Evolutionary conservation across 2,797 vertebrate genomes (phyloP).

Genomic region (Notolepis coatsorum): DNA sequence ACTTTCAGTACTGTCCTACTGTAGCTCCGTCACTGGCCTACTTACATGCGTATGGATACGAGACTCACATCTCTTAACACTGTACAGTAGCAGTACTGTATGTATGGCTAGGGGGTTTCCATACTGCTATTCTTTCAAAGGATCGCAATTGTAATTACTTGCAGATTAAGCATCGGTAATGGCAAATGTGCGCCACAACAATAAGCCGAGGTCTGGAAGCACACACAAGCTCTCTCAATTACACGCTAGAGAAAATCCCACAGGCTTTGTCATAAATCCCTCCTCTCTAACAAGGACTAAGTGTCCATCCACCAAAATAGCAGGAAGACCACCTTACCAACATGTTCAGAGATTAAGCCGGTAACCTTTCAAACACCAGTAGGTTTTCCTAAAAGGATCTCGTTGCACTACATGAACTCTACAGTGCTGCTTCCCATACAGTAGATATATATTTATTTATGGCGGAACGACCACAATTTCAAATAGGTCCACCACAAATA

Average conservation of each 20-base stretch:
- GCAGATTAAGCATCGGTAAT: slow-evolving; percentile 45
- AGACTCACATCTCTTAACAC: too few species aligned
- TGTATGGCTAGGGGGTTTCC: too few species aligned
- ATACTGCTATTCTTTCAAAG: slow-evolving; percentile 30
- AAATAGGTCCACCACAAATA: too few species aligned
- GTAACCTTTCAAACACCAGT: slow-evolving; percentile 51
- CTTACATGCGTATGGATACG: too few species aligned
- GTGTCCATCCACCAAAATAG: slow-evolving; percentile 43
- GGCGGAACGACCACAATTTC: too few species aligned
- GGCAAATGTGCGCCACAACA: slow-evolving; percentile 28
- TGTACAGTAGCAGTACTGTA: too few species aligned
- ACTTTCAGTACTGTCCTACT: slow-evolving; percentile 17
- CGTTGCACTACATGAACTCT: too few species aligned
- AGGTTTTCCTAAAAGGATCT: too few species aligned
- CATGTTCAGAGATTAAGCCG: slow-evolving; percentile 53
- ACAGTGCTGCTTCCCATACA: too few species aligned
- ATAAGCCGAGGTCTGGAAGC: slow-evolving; percentile 38
- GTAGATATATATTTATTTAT: too few species aligned
- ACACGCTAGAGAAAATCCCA: slow-evolving; percentile 54
- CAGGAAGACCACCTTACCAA: slow-evolving; percentile 36
- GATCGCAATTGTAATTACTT: slow-evolving; percentile 48
- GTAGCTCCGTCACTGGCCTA: background rate
- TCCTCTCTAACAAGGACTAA: slow-evolving; percentile 50
- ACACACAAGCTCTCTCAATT: slow-evolving; percentile 60
- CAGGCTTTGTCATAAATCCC: slow-evolving; percentile 61